phyloP scores from a whole-genome alignment of 2,797 vertebrate genomes.

The Avahi laniger region DNA sequence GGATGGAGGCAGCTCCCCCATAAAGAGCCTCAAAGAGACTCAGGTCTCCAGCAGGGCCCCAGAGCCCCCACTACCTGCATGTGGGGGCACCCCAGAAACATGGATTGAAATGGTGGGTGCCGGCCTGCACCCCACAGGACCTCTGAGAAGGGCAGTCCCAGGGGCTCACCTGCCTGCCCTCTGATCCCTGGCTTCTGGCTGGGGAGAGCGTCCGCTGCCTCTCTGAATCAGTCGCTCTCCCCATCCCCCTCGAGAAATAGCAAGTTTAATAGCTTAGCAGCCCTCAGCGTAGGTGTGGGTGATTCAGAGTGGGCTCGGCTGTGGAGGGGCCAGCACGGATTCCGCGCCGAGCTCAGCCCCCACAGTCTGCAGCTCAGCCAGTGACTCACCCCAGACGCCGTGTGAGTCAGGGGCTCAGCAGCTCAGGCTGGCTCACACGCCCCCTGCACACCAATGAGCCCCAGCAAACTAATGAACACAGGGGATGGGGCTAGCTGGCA shows the following conservation, averaged over 20 bases:
- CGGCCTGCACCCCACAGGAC: not conserved
- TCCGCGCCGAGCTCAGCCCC: not conserved
- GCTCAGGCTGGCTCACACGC: not conserved
- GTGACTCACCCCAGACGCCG: constrained; percentile 51
- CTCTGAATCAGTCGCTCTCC: not conserved
- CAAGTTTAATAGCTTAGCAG: not conserved
- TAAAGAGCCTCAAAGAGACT: not conserved
- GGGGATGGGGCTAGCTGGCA: not conserved
- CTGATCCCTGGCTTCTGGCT: not conserved
- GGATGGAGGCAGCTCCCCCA: too few species aligned
- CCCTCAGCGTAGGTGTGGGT: not conserved
- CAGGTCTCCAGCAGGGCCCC: not conserved
- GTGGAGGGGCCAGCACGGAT: not conserved
- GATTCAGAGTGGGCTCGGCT: not conserved
- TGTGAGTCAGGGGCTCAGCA: not conserved
- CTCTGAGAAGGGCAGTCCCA: not conserved
- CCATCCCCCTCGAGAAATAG: not conserved
- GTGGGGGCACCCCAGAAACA: not conserved
- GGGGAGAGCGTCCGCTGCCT: rapidly evolving
- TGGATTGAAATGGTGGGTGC: not conserved
- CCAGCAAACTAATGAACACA: not conserved
- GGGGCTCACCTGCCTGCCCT: not conserved
- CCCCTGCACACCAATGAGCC: constrained; percentile 32
- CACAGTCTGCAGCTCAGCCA: constrained; percentile 44
- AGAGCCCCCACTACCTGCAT: rapidly evolving